Evolutionary conservation across 2,797 vertebrate species (phyloP).

Genomic region (Schizopygopsis pylzovi): DNA sequence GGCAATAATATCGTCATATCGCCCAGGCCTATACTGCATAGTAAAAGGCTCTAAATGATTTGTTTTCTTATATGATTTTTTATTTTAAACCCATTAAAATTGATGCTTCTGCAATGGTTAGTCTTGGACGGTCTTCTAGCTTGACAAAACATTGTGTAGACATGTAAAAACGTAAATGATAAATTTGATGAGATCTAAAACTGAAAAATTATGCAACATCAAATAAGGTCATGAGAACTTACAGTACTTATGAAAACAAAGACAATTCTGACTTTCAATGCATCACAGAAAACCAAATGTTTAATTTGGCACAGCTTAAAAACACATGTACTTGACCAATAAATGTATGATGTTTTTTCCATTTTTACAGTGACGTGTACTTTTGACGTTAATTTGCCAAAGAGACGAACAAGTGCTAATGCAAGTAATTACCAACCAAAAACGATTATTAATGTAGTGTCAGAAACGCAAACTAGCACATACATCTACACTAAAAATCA

Average conservation of each 20-base stretch:
- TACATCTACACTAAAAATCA: constrained; percentile 25
- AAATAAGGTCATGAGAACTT: constrained; percentile 61
- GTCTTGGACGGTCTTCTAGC: not conserved
- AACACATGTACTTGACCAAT: not conserved
- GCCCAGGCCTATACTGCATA: not conserved
- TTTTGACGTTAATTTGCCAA: not conserved
- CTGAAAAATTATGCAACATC: not conserved
- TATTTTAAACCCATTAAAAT: not conserved
- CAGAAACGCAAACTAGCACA: not conserved
- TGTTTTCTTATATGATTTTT: not conserved
- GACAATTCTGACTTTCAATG: not conserved
- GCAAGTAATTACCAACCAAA: not conserved
- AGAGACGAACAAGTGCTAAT: not conserved
- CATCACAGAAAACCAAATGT: constrained; percentile 30
- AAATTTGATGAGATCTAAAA: not conserved
- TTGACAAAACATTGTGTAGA: not conserved
- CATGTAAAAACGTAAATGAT: not conserved
- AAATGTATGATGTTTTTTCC: not conserved
- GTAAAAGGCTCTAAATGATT: not conserved
- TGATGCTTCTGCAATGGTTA: not conserved
- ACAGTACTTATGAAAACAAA: constrained; percentile 56
- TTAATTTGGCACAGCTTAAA: constrained; percentile 21
- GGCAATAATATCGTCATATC: too few relatives aligned
- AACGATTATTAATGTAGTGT: constrained; percentile 4
- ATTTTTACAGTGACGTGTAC: not conserved